A percentile compares a stretch with the other conserved stretches of the same genome.
These are phyloP conservation scores for Lochmaea crataegi DNA, from an alignment of 2,888 invertebrate species.

Conservation along the genomic window DNA sequence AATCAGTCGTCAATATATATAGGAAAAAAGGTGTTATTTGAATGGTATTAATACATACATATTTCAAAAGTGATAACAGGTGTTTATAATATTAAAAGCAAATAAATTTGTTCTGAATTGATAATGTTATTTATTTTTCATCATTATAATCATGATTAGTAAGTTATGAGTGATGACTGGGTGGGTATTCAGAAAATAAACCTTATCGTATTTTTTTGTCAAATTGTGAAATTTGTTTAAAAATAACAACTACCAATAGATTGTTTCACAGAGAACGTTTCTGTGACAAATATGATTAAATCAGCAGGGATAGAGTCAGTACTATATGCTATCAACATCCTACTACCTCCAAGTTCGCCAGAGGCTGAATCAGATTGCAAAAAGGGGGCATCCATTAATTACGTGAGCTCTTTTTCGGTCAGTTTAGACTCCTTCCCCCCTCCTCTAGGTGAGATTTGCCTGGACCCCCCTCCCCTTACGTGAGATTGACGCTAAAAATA, in stretches of 20 bases:
- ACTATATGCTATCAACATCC: too few relatives aligned
- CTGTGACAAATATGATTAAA: too few relatives aligned
- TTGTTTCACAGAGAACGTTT: too few relatives aligned
- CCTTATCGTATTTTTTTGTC: neutral
- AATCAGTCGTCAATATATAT: conserved; percentile 34
- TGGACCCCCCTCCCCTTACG: too few relatives aligned
- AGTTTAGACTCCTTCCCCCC: too few relatives aligned
- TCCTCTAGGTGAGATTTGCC: too few relatives aligned
- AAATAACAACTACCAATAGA: neutral
- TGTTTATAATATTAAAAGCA: conserved; percentile 57
- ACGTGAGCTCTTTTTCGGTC: too few relatives aligned
- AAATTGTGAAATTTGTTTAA: conserved; percentile 7
- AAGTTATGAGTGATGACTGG: conserved; percentile 38
- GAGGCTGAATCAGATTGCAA: too few relatives aligned
- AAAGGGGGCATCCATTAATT: too few relatives aligned
- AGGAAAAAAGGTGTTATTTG: conserved; percentile 50
- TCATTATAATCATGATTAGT: conserved; percentile 47
- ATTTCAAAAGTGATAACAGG: conserved; percentile 59
- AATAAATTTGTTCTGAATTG: conserved; percentile 58
- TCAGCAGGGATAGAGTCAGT: too few relatives aligned
- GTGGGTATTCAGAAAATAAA: conserved; percentile 22
- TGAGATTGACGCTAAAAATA: too few relatives aligned
- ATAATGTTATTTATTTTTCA: conserved; percentile 58
- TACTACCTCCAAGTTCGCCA: too few relatives aligned
- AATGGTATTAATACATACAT: conserved; percentile 54